A percentile compares a stretch with the other conserved stretches of the same genome.
Conservation (phyloP, 2,797 vertebrate species). For the Pagetopsis macropterus region DNA sequence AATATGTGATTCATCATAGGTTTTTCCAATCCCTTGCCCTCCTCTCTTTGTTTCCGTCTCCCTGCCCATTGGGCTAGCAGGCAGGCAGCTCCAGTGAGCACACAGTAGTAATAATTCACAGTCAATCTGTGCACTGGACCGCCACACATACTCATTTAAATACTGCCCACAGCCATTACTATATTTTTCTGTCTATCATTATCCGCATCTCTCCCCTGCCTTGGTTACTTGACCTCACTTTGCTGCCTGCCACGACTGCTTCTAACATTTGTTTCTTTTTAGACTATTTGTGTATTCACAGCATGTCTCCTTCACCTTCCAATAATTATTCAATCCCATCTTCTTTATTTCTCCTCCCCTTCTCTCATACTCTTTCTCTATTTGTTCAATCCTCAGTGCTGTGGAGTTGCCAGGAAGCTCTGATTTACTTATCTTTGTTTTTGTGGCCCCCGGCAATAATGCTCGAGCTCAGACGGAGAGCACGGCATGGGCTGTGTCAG, state of each 20-base stretch:
- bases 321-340: not conserved
- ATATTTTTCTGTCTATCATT: slow-evolving; percentile 55
- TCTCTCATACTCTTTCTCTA: slow-evolving; percentile 19
- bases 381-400: slow-evolving; percentile 25
- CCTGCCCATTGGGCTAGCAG: slow-evolving; percentile 51
- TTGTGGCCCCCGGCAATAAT: slow-evolving; percentile 47
- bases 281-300: slow-evolving; percentile 20
- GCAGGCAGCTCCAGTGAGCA: slow-evolving; percentile 63
- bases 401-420: slow-evolving; percentile 33
- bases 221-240: slow-evolving; percentile 54
- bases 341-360: slow-evolving; percentile 18
- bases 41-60: slow-evolving; percentile 52
- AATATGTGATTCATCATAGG: slow-evolving; percentile 26
- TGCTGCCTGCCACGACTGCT: slow-evolving; percentile 18
- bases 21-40: slow-evolving; percentile 18
- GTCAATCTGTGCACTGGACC: slow-evolving; percentile 68
- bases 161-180: slow-evolving; percentile 72
- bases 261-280: not conserved
- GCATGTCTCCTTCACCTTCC: slow-evolving; percentile 18
- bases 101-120: slow-evolving; percentile 73
- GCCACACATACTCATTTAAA: slow-evolving; percentile 74
- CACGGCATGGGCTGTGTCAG: slow-evolving; percentile 42
- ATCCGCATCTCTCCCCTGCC: slow-evolving; percentile 25
- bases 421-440: slow-evolving; percentile 63
- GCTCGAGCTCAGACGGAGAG: slow-evolving; percentile 38